Percentiles rank a stretch among this genome's conserved stretches.
These are phyloP conservation scores for Meta bourneti DNA, from an alignment of 2,888 invertebrate genomes.

Conservation along the genomic window DNA sequence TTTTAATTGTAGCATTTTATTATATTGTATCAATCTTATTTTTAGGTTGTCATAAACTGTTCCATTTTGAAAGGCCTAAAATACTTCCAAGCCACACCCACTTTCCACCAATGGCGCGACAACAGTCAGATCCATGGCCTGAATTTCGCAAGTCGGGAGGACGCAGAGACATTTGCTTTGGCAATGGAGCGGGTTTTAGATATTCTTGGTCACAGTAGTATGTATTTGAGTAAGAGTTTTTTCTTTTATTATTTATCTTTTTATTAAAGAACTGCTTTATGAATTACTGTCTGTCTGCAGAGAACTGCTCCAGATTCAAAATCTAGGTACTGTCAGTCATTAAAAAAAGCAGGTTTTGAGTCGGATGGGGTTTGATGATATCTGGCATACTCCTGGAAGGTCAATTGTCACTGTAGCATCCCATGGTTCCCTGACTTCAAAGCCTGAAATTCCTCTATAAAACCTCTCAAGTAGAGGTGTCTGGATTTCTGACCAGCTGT, in stretches of 20 bases:
- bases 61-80: constrained; percentile 97
- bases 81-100: constrained; percentile 98
- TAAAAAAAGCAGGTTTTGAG: background rate
- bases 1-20: too few relatives aligned
- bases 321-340: background rate
- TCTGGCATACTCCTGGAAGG: too few relatives aligned
- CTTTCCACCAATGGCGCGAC: constrained; percentile 99
- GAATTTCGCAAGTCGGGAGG: constrained; percentile 97
- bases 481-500: too few relatives aligned
- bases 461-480: too few relatives aligned
- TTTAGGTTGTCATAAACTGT: constrained; percentile 97
- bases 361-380: too few relatives aligned
- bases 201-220: constrained; percentile 82
- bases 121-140: constrained; percentile 95
- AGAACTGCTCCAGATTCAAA: background rate
- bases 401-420: too few relatives aligned
- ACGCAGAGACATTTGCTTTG: constrained; percentile 96
- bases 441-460: too few relatives aligned
- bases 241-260: constrained; percentile 13
- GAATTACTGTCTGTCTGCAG: background rate
- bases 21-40: background rate
- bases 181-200: constrained; percentile 98
- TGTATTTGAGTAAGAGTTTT: constrained; percentile 70
- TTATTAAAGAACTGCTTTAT: background rate
- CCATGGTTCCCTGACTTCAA: too few relatives aligned